Evolutionary conservation across 2,113 vertebrate species (phyloP).

Genomic region (Syngnathus scovelli): DNA sequence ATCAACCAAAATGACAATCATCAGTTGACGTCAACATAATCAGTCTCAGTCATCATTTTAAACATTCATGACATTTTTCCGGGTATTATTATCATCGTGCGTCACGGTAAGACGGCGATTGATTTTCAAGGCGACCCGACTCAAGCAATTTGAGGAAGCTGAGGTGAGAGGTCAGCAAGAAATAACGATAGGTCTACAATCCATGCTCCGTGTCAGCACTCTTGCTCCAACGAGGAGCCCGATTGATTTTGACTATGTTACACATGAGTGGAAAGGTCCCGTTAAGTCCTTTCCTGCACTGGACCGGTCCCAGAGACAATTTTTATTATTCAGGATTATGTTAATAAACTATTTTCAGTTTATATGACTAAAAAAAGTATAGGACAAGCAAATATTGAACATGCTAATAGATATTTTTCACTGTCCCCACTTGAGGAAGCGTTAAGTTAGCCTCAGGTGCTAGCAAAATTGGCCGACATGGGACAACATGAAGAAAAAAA

Average conservation of each 20-base stretch:
- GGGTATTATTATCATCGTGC: background rate
- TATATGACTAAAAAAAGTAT: background rate
- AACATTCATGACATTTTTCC: background rate
- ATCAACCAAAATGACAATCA: no score
- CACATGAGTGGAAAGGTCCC: background rate
- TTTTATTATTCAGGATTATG: background rate
- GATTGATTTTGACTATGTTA: slow-evolving; percentile 1
- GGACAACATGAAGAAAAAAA: background rate
- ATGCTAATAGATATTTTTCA: background rate
- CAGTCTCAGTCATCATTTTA: background rate
- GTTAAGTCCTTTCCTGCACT: background rate
- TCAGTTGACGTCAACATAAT: background rate
- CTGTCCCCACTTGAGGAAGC: background rate
- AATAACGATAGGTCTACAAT: background rate
- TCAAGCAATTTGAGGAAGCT: background rate
- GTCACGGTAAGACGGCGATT: background rate
- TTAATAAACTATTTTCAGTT: background rate
- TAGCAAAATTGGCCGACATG: background rate
- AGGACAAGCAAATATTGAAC: background rate
- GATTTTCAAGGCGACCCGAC: background rate
- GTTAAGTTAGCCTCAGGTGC: background rate
- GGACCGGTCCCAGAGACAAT: background rate
- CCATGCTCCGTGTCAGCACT: background rate
- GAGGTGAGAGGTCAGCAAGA: background rate
- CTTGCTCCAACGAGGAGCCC: background rate